Evolutionary conservation across 2,888 invertebrate species (phyloP).

Genomic region (Drosophila mettleri): DNA sequence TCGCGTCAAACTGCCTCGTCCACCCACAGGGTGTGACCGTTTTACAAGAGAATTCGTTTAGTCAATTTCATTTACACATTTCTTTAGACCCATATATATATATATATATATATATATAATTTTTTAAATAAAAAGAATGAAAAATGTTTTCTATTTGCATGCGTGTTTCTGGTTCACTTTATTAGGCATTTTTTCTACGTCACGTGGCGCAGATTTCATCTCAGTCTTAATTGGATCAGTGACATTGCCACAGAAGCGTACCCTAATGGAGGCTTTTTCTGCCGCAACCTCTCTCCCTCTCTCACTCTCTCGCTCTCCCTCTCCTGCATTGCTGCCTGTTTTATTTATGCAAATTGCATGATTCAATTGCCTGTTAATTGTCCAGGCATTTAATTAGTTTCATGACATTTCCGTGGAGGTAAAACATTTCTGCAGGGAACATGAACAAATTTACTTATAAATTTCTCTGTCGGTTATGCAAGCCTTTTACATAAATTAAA

Average conservation of each 20-base stretch:
- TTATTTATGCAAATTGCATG: constrained; percentile 60
- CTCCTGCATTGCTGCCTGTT: constrained; percentile 1
- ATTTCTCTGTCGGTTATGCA: not conserved
- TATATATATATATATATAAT: too few relatives aligned
- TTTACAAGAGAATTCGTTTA: constrained; percentile 77
- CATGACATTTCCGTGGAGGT: constrained; percentile 2
- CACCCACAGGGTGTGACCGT: constrained; percentile 60
- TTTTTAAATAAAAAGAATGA: constrained; percentile 3
- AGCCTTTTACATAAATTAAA: not conserved
- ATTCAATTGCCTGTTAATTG: constrained; percentile 57
- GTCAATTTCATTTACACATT: constrained; percentile 59
- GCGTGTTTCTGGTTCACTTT: constrained; percentile 30
- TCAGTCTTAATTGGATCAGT: constrained; percentile 44
- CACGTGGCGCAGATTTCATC: constrained; percentile 60
- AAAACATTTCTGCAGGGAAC: not conserved
- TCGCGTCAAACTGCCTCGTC: constrained; percentile 2
- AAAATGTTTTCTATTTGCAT: constrained; percentile 39
- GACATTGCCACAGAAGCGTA: constrained; percentile 30
- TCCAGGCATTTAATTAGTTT: constrained; percentile 31
- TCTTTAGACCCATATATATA: constrained; percentile 1
- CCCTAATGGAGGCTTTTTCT: constrained; percentile 27
- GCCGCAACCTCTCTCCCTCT: not conserved
- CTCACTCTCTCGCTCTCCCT: not conserved
- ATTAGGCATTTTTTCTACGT: constrained; percentile 73
- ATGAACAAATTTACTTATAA: not conserved